phyloP scores from a whole-genome alignment of 2,113 vertebrate genomes.

The Neodon shergylaensis region DNA sequence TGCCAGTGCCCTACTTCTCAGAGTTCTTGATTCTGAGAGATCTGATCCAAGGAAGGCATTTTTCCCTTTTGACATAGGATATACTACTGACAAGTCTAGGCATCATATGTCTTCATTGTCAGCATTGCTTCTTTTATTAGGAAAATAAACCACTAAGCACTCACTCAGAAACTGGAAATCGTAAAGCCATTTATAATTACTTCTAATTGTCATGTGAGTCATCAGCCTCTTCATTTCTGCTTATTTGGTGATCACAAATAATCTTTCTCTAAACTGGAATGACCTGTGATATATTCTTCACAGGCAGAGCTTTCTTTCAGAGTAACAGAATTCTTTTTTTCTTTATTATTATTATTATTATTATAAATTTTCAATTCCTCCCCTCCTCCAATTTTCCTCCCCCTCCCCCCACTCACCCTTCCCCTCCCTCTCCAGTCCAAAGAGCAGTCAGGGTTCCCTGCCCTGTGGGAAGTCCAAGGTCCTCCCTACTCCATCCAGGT shows the following conservation, averaged over 20 bases:
- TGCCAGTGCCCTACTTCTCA: conserved; percentile 35
- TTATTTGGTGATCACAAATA: conserved; percentile 29
- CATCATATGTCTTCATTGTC: conserved; percentile 12
- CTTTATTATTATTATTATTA: too few species aligned
- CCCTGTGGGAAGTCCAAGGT: too few species aligned
- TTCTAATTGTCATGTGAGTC: not conserved
- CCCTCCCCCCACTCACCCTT: too few species aligned
- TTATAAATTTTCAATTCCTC: too few species aligned
- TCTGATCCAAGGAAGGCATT: conserved; percentile 55
- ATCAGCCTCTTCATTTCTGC: not conserved
- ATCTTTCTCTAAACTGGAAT: conserved; percentile 1
- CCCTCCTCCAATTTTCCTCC: too few species aligned
- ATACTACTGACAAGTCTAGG: not conserved
- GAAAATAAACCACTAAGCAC: not conserved
- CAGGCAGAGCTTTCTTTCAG: not conserved
- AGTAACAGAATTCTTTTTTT: not conserved
- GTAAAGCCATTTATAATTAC: not conserved
- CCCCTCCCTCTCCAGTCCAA: too few species aligned
- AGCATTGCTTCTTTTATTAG: not conserved
- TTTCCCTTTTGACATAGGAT: conserved; percentile 30
- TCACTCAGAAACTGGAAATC: conserved; percentile 13
- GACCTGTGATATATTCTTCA: not conserved
- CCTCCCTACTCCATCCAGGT: too few species aligned
- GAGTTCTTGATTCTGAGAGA: conserved; percentile 61
- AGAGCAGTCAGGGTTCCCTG: too few species aligned